Percentiles rank a stretch among this genome's conserved stretches.
Evolutionary conservation across 1,140 invertebrate species (phyloP).

Genomic region (Zaprionus lachaisei): DNA sequence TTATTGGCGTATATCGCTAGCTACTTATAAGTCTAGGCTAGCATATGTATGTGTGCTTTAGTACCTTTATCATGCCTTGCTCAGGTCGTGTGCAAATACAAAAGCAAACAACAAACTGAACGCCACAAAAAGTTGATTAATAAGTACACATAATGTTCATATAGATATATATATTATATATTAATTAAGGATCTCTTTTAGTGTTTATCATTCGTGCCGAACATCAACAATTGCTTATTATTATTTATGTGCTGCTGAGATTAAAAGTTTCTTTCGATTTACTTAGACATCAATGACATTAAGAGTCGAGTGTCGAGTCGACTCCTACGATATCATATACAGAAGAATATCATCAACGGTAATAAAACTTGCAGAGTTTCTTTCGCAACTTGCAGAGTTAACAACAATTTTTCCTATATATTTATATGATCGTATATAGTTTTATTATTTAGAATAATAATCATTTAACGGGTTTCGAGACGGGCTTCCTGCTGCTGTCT

Average conservation of each 20-base stretch:
- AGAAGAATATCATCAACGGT: constrained; percentile 82
- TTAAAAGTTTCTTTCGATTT: constrained; percentile 57
- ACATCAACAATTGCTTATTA: constrained; percentile 82
- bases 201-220: constrained; percentile 71
- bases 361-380: constrained; percentile 76
- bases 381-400: constrained; percentile 53
- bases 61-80: constrained; percentile 67
- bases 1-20: constrained; percentile 67
- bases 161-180: constrained; percentile 22
- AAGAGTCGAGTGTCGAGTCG: constrained; percentile 24
- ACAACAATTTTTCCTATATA: constrained; percentile 59
- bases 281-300: constrained; percentile 43
- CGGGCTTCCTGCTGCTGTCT: constrained; percentile 44
- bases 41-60: constrained; percentile 34
- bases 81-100: constrained; percentile 43
- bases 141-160: constrained; percentile 25
- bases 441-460: constrained; percentile 59
- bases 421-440: constrained; percentile 30
- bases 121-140: constrained; percentile 30
- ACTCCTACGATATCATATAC: constrained; percentile 34
- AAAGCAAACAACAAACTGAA: constrained; percentile 45
- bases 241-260: constrained; percentile 40
- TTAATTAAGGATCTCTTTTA: constrained; percentile 31
- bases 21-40: constrained; percentile 50
- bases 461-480: constrained; percentile 52